Percentiles rank a stretch among this genome's conserved stretches.
Conservation (phyloP, 2,113 vertebrate species). For the Neolamprologus devosi region DNA sequence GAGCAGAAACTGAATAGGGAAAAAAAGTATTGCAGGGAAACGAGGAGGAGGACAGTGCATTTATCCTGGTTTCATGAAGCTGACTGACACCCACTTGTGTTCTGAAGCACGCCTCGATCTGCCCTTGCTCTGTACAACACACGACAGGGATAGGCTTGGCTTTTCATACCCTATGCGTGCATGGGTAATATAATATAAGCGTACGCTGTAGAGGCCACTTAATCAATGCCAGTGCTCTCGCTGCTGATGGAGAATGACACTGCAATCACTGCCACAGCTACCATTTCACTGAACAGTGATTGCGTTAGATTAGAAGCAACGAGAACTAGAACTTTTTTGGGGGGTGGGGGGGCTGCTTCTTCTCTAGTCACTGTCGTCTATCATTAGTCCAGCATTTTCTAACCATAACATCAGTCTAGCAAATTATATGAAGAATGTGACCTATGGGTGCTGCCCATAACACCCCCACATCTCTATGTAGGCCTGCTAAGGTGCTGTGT, state of each 20-base stretch:
- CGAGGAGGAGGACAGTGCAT: not conserved
- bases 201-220: not conserved
- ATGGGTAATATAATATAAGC: not conserved
- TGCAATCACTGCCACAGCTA: not conserved
- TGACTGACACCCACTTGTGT: not conserved
- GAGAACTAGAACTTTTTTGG: not conserved
- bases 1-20: not conserved
- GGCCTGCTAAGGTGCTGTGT: not conserved
- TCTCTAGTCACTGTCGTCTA: not conserved
- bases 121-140: not conserved
- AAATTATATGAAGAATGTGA: not conserved
- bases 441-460: not conserved
- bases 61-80: not conserved
- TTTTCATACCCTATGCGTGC: not conserved
- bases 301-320: not conserved
- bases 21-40: not conserved
- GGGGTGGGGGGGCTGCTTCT: not conserved
- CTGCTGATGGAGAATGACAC: constrained; percentile 19
- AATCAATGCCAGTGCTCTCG: constrained; percentile 27
- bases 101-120: not conserved
- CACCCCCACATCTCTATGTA: not conserved
- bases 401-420: not conserved
- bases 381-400: not conserved
- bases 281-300: not conserved
- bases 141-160: not conserved